Evolutionary conservation across 2,888 invertebrate genomes (phyloP).

Genomic region (Isoperla grammatica): DNA sequence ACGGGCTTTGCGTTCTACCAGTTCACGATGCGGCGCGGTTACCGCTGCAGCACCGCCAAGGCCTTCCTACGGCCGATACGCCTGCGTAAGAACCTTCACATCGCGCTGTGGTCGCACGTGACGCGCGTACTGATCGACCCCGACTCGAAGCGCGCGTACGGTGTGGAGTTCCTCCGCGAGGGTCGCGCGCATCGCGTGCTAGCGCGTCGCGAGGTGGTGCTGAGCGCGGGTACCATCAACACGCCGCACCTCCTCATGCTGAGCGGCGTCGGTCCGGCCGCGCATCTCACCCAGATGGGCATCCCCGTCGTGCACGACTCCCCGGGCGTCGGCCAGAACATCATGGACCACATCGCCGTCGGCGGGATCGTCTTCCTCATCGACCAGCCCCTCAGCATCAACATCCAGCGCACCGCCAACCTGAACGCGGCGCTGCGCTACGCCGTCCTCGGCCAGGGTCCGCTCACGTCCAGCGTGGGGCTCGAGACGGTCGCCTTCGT

Average conservation of each 20-base stretch:
- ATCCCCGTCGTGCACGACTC: conserved; percentile 68
- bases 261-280: conserved; percentile 75
- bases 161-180: conserved; percentile 70
- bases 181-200: conserved; percentile 53
- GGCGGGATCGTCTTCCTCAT: conserved; percentile 77
- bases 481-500: conserved; percentile 85
- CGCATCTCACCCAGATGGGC: conserved; percentile 66
- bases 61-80: conserved; percentile 77
- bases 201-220: conserved; percentile 58
- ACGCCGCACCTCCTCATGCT: conserved; percentile 90
- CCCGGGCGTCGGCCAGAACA: conserved; percentile 79
- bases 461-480: conserved; percentile 79
- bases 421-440: conserved; percentile 77
- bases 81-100: conserved; percentile 71
- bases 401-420: conserved; percentile 76
- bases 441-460: conserved; percentile 79
- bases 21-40: conserved; percentile 80
- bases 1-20: conserved; percentile 84
- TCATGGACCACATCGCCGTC: conserved; percentile 86
- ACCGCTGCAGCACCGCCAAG: conserved; percentile 77
- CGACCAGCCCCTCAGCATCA: conserved; percentile 72
- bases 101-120: conserved; percentile 73
- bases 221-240: conserved; percentile 70
- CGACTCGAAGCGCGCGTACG: conserved; percentile 63
- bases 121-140: conserved; percentile 65